Evolutionary conservation across 1,140 invertebrate genomes (phyloP).

Genomic region (Pectinophora gossypiella): DNA sequence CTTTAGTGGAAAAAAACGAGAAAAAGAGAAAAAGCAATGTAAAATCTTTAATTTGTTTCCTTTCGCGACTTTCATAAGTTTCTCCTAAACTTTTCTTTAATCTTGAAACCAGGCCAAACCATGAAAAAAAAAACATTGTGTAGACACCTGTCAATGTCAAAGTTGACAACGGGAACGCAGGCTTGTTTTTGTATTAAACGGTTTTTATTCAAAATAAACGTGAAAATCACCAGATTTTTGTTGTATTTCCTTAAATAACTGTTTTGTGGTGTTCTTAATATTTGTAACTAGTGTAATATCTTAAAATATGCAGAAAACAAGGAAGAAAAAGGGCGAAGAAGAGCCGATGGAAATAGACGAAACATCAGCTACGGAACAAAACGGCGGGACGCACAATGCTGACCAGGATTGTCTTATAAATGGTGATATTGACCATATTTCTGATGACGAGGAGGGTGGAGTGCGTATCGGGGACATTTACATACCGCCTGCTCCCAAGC

Average conservation of each 20-base stretch:
- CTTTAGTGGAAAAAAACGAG: too few relatives aligned
- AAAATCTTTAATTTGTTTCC: too few relatives aligned
- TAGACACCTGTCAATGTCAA: neutral
- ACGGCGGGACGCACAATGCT: constrained; percentile 18
- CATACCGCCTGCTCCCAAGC: constrained; percentile 89
- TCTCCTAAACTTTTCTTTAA: too few relatives aligned
- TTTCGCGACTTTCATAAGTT: too few relatives aligned
- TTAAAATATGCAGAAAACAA: constrained; percentile 49
- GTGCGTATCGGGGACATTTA: constrained; percentile 86
- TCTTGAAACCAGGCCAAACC: too few relatives aligned
- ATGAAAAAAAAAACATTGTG: too few relatives aligned
- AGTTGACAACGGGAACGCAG: neutral
- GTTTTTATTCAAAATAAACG: constrained; percentile 9
- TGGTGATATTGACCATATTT: constrained; percentile 64
- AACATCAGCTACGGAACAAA: constrained; percentile 13
- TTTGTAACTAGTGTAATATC: neutral
- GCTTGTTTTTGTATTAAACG: constrained; percentile 7
- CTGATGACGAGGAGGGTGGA: constrained; percentile 80
- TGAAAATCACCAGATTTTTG: neutral
- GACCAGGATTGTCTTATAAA: constrained; percentile 26
- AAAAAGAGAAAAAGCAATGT: too few relatives aligned
- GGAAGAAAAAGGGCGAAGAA: constrained; percentile 37
- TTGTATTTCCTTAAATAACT: neutral
- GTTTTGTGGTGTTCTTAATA: neutral
- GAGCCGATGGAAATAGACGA: constrained; percentile 63